Evolutionary conservation across 2,888 invertebrate species (phyloP).

Genomic region (Tinea semifulvella): DNA sequence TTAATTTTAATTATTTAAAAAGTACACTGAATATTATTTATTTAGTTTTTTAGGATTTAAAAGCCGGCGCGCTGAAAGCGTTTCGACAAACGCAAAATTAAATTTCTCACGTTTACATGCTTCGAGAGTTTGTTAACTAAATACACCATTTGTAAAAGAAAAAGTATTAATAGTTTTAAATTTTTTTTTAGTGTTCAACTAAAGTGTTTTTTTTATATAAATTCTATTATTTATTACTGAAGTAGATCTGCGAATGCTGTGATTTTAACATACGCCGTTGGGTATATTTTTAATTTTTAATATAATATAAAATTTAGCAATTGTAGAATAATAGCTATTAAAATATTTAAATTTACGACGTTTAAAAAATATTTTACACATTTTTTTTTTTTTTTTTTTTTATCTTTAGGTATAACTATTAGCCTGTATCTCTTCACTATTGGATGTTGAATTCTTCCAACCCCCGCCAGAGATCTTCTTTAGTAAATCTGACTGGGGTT

Average conservation of each 20-base stretch:
- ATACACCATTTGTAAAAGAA: background rate
- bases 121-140: background rate
- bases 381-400: no score
- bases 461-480: no score
- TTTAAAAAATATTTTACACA: no score
- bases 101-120: no score
- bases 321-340: no score
- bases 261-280: conserved; percentile 51
- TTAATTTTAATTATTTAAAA: background rate
- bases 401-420: no score
- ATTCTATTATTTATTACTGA: conserved; percentile 23
- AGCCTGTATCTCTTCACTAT: no score
- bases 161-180: background rate
- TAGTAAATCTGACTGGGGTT: no score
- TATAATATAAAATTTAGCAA: conserved; percentile 23
- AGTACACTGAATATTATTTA: background rate
- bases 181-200: conserved; percentile 1
- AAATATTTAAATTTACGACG: no score
- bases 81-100: background rate
- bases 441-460: no score
- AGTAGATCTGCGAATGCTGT: conserved; percentile 55
- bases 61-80: conserved; percentile 1
- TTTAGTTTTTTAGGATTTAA: background rate
- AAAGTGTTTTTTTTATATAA: background rate
- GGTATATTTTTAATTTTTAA: conserved; percentile 35